These are phyloP conservation scores for Agelas oroides DNA, from an alignment of 37 sponge, comb jelly and placozoan species.

Conservation along the genomic window DNA sequence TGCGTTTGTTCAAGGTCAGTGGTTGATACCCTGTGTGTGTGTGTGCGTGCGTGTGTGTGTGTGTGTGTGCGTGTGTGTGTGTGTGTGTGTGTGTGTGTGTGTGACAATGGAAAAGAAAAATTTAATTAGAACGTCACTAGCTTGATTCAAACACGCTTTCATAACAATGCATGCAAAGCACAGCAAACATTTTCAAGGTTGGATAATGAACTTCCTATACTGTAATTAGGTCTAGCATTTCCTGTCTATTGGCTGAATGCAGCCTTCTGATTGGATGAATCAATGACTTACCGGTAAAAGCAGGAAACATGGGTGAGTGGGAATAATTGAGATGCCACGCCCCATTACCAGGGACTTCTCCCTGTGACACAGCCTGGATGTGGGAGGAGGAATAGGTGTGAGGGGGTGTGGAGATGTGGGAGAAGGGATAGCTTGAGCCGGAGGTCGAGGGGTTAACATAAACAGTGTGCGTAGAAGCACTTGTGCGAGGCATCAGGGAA, in stretches of 20 bases:
- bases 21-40: conserved; percentile 4
- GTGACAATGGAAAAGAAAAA: neutral
- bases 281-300: neutral
- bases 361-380: neutral
- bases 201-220: too few relatives aligned
- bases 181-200: too few relatives aligned
- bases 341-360: neutral
- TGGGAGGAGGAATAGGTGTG: neutral
- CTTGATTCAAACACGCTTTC: too few relatives aligned
- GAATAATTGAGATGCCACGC: neutral
- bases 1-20: neutral
- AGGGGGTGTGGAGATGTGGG: neutral
- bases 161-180: too few relatives aligned
- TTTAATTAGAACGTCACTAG: too few relatives aligned
- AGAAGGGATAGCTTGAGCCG: neutral
- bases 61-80: conserved; percentile 10
- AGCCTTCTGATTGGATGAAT: too few relatives aligned
- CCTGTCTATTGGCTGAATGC: too few relatives aligned
- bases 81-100: conserved; percentile 3
- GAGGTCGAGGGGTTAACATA: neutral
- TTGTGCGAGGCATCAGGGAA: neutral
- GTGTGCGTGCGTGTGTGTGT: conserved; percentile 49
- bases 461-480: neutral
- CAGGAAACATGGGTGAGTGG: neutral
- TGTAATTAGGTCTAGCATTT: too few relatives aligned